These are phyloP conservation scores for Trachelipus rathkii DNA, from an alignment of 1,140 invertebrate species.

Conservation along the genomic window DNA sequence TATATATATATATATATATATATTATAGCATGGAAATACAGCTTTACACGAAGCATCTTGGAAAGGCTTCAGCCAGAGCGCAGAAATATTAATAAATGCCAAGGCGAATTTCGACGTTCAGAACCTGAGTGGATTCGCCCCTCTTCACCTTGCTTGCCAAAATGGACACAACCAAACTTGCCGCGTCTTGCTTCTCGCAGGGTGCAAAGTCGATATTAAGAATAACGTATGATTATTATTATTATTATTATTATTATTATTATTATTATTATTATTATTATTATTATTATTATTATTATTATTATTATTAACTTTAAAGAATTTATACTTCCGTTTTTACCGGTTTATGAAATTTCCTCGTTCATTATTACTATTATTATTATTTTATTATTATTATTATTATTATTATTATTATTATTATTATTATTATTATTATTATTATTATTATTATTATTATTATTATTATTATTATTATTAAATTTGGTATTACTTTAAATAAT, in stretches of 20 bases:
- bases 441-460: no score
- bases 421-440: no score
- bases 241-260: background rate
- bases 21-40: constrained; percentile 79
- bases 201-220: constrained; percentile 79
- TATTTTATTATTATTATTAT: background rate
- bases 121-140: constrained; percentile 84
- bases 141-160: constrained; percentile 90
- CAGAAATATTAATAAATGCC: constrained; percentile 66
- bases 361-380: background rate
- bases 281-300: background rate
- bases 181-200: constrained; percentile 76
- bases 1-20: constrained; percentile 18
- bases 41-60: constrained; percentile 89
- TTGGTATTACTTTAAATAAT: no score
- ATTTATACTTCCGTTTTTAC: no score
- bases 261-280: background rate
- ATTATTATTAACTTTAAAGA: no score
- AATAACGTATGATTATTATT: constrained; percentile 67
- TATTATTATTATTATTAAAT: no score
- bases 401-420: background rate
- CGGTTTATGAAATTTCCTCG: no score
- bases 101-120: constrained; percentile 67
- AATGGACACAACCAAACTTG: constrained; percentile 95
- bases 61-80: constrained; percentile 84